These are phyloP conservation scores for Cisticola juncidis DNA, from an alignment of 2,113 vertebrate genomes.

Conservation along the genomic window DNA sequence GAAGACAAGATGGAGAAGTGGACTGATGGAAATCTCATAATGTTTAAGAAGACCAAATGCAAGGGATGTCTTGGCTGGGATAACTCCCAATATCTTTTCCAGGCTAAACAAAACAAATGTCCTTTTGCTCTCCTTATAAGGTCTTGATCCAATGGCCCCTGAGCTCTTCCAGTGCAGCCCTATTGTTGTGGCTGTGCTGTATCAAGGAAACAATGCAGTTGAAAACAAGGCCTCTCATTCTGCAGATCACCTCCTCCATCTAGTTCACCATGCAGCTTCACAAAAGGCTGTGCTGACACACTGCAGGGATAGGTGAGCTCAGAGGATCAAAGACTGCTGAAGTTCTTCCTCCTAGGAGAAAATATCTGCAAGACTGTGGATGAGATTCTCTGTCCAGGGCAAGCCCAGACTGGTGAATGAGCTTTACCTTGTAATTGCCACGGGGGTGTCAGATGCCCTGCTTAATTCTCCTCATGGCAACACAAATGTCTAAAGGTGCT, in stretches of 20 bases:
- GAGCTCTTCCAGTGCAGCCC: not conserved
- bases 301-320: not conserved
- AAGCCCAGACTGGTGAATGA: not conserved
- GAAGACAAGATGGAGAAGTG: not conserved
- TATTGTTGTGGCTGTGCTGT: not conserved
- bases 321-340: accelerated
- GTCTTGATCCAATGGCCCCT: not conserved
- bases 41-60: not conserved
- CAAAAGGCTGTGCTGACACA: not conserved
- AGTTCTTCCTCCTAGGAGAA: accelerated
- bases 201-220: not conserved
- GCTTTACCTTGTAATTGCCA: not conserved
- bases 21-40: not conserved
- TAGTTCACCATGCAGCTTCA: not conserved
- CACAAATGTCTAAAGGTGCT: not conserved
- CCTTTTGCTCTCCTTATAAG: not conserved
- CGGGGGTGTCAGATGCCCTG: accelerated
- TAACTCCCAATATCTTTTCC: not conserved
- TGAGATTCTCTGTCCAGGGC: not conserved
- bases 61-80: not conserved
- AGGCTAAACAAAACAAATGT: not conserved
- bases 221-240: not conserved
- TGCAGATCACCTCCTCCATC: not conserved
- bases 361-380: not conserved
- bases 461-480: not conserved